Evolutionary conservation across 2,888 invertebrate genomes (phyloP).

Genomic region (Cataglyphis livida): DNA sequence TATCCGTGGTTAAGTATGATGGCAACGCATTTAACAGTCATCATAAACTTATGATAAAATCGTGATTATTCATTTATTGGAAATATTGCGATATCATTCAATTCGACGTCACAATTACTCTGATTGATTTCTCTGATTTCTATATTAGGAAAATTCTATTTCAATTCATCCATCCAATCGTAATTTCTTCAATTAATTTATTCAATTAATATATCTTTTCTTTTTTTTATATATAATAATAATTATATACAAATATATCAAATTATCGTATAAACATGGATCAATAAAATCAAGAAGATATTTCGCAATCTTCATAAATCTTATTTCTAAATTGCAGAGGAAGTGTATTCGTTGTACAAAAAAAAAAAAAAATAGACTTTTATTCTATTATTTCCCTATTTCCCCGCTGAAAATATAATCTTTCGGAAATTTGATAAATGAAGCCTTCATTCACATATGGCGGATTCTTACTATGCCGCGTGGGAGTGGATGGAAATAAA

Average conservation of each 20-base stretch:
- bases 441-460: conserved; percentile 10
- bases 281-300: neutral
- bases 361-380: neutral
- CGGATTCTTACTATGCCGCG: conserved; percentile 19
- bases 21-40: conserved; percentile 33
- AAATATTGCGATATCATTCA: conserved; percentile 47
- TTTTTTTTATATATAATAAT: neutral
- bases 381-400: neutral
- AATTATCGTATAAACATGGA: neutral
- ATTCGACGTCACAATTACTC: conserved; percentile 39
- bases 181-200: conserved; percentile 30
- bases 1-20: conserved; percentile 20
- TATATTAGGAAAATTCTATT: conserved; percentile 14
- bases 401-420: conserved; percentile 8
- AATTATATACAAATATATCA: too few relatives aligned
- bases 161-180: conserved; percentile 20
- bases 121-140: conserved; percentile 22
- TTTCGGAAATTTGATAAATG: conserved; percentile 19
- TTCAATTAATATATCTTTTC: neutral
- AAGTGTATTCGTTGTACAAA: neutral
- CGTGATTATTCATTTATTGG: conserved; percentile 37
- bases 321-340: neutral
- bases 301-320: neutral
- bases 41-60: conserved; percentile 41
- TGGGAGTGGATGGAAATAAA: conserved; percentile 29